A percentile compares a stretch with the other conserved stretches of the same genome.
Conservation (phyloP, 2,113 vertebrate genomes). For the Myotis brandtii region DNA sequence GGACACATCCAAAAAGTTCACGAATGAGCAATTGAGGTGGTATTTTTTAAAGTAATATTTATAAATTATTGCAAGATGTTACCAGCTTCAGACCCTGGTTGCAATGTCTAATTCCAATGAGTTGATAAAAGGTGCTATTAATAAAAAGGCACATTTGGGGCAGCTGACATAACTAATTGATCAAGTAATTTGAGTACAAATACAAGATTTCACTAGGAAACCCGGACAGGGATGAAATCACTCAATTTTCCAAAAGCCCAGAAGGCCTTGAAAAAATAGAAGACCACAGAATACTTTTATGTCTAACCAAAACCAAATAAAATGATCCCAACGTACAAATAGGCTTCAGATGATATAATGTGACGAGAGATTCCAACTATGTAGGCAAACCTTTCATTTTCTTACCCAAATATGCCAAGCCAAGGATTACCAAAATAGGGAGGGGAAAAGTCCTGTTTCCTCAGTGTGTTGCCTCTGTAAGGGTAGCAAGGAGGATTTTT, state of each 20-base stretch:
- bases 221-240: constrained; percentile 74
- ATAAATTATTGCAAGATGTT: constrained; percentile 89
- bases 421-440: constrained; percentile 73
- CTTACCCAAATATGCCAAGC: constrained; percentile 71
- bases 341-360: constrained; percentile 83
- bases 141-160: constrained; percentile 84
- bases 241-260: constrained; percentile 84
- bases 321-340: constrained; percentile 82
- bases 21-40: constrained; percentile 84
- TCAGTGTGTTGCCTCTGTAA: constrained; percentile 47
- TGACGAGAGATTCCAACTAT: constrained; percentile 85
- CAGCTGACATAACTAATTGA: constrained; percentile 78
- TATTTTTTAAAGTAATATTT: constrained; percentile 86
- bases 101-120: constrained; percentile 65
- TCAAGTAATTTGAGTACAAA: constrained; percentile 76
- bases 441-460: constrained; percentile 35
- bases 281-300: constrained; percentile 84
- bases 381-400: constrained; percentile 83
- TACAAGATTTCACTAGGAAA: constrained; percentile 71
- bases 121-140: constrained; percentile 82
- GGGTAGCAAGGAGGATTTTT: constrained; percentile 1
- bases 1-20: constrained; percentile 80
- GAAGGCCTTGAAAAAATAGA: constrained; percentile 78
- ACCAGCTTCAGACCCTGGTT: constrained; percentile 61
- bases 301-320: constrained; percentile 87